A percentile compares a stretch with the other conserved stretches of the same genome.
Conservation (phyloP, 2,113 vertebrate genomes). For the Megaceryle maxima region DNA sequence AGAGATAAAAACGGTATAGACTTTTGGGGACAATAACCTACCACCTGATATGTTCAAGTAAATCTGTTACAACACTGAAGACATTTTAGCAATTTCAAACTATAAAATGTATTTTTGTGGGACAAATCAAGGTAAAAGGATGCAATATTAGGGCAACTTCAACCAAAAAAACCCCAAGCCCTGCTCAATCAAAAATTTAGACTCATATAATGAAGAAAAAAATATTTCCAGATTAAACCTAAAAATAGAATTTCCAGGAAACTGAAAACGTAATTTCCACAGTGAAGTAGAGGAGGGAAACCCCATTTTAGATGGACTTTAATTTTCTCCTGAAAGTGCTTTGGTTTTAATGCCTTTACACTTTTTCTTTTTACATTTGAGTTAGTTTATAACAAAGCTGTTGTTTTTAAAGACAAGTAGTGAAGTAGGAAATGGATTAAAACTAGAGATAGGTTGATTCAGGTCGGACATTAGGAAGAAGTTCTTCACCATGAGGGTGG, state of each 20-base stretch:
- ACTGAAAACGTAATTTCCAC: neutral
- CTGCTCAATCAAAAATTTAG: neutral
- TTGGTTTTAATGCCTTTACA: neutral
- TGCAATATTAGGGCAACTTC: neutral
- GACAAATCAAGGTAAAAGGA: neutral
- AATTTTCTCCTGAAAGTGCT: neutral
- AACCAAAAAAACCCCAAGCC: accelerated
- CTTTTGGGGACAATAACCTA: neutral
- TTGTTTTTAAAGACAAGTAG: neutral
- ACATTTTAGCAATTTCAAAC: neutral
- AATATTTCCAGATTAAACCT: neutral
- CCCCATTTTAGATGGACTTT: neutral
- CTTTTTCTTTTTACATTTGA: neutral
- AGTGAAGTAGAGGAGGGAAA: neutral
- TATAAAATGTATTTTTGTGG: neutral
- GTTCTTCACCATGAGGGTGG: too few species aligned
- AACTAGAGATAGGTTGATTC: too few species aligned
- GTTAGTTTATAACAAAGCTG: neutral
- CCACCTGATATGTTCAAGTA: neutral
- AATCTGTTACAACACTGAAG: neutral
- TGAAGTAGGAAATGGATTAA: neutral
- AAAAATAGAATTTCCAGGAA: neutral
- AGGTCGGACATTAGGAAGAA: too few species aligned
- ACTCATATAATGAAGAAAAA: neutral
- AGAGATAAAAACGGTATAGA: neutral